phyloP scores from a whole-genome alignment of 2,888 invertebrate species.

The Cryptocephalus primarius region DNA sequence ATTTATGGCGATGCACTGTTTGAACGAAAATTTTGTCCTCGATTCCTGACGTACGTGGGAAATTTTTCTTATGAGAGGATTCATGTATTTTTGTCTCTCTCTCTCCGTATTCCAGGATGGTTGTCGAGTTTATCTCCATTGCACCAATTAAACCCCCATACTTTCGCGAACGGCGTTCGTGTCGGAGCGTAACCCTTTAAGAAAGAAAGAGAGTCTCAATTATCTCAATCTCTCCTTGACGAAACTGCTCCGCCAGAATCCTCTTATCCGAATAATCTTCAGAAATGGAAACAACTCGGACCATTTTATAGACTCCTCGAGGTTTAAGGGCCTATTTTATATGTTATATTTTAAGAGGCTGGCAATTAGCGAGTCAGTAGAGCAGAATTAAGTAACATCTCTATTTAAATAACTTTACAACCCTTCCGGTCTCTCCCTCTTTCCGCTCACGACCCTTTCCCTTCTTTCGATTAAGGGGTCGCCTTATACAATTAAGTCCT shows the following conservation, averaged over 20 bases:
- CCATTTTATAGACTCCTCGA: not conserved
- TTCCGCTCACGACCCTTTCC: constrained; percentile 15
- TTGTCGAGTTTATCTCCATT: too few relatives aligned
- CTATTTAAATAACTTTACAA: constrained; percentile 36
- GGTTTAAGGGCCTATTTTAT: not conserved
- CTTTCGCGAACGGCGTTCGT: too few relatives aligned
- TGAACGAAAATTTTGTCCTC: too few relatives aligned
- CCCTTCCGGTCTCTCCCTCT: constrained; percentile 10
- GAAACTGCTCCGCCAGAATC: not conserved
- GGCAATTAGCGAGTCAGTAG: constrained; percentile 38
- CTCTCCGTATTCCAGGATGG: too few relatives aligned
- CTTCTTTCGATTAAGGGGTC: constrained; percentile 6
- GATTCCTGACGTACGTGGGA: too few relatives aligned
- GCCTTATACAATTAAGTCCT: constrained; percentile 16
- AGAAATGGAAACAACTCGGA: not conserved
- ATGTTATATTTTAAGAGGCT: constrained; percentile 3
- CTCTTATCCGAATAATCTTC: not conserved
- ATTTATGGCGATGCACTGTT: too few relatives aligned
- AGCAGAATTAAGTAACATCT: constrained; percentile 38
- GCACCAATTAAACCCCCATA: too few relatives aligned
- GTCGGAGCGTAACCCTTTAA: too few relatives aligned
- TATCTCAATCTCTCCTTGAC: too few relatives aligned
- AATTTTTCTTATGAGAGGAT: too few relatives aligned
- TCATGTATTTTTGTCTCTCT: too few relatives aligned
- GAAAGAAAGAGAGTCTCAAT: too few relatives aligned